Conservation (phyloP, 2,888 invertebrate genomes). For the Drymonia ruficornis region DNA sequence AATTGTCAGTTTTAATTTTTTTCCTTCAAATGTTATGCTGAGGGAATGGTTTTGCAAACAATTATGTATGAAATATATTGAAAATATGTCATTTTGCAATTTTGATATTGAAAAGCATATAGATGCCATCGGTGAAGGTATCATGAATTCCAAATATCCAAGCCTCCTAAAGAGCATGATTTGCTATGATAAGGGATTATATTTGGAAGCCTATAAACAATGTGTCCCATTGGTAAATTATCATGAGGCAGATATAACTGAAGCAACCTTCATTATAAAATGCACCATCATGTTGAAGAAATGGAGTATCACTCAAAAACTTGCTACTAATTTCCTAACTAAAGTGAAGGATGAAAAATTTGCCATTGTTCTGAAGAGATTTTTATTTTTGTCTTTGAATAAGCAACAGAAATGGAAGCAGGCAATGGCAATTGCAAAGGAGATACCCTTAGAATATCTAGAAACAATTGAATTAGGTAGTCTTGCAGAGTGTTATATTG, state of each 20-base stretch:
- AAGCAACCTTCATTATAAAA: constrained; percentile 67
- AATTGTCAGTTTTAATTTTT: constrained; percentile 56
- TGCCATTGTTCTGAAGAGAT: constrained; percentile 53
- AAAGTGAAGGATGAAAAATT: constrained; percentile 63
- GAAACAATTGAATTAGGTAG: constrained; percentile 54
- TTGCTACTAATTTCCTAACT: constrained; percentile 67
- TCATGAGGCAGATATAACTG: constrained; percentile 63
- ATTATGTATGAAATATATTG: constrained; percentile 63
- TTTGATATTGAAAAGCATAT: constrained; percentile 78
- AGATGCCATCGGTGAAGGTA: constrained; percentile 79
- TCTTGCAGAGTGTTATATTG: constrained; percentile 70
- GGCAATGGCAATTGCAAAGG: constrained; percentile 66
- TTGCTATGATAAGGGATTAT: constrained; percentile 77
- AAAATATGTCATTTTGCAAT: constrained; percentile 56
- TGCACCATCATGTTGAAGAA: constrained; percentile 72
- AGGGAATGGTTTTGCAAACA: constrained; percentile 68
- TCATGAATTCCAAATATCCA: constrained; percentile 86
- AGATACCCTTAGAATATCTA: constrained; percentile 53
- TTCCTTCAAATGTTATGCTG: constrained; percentile 55
- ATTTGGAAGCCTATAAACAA: constrained; percentile 81
- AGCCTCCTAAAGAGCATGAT: constrained; percentile 86
- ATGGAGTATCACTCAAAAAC: constrained; percentile 71
- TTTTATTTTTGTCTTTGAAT: constrained; percentile 60
- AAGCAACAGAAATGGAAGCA: constrained; percentile 82
- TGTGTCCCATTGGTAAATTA: constrained; percentile 75